A percentile compares a stretch with the other conserved stretches of the same genome.
phyloP scores from a whole-genome alignment of 92 coral and sea anemone genomes.

The Zoanthus gigantus region DNA sequence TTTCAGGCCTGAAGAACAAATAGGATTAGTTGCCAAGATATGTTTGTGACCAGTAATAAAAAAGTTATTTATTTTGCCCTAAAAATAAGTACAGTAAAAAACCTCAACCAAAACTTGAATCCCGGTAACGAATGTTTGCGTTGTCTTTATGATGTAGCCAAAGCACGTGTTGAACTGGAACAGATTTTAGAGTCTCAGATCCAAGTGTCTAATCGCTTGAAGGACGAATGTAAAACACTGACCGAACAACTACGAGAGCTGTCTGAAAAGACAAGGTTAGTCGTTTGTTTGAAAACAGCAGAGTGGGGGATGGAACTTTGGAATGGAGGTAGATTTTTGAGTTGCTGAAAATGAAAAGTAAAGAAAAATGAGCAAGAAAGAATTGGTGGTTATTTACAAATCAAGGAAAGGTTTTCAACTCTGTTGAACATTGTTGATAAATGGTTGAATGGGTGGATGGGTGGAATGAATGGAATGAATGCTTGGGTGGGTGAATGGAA shows the following conservation, averaged over 20 bases:
- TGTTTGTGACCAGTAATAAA: too few species aligned
- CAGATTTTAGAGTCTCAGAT: conserved; percentile 89
- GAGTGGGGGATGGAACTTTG: too few species aligned
- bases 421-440: too few species aligned
- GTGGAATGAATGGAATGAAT: not conserved
- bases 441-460: not conserved
- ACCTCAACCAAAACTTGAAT: not conserved
- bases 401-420: too few species aligned
- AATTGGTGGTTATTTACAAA: too few species aligned
- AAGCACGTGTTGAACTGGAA: conserved; percentile 80
- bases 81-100: too few species aligned
- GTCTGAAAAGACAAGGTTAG: conserved; percentile 82
- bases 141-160: conserved; percentile 59
- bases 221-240: conserved; percentile 84
- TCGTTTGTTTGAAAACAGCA: not conserved
- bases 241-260: conserved; percentile 79
- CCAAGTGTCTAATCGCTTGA: conserved; percentile 76
- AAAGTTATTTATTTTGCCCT: too few species aligned
- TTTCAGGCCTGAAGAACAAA: too few species aligned
- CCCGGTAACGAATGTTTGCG: not conserved
- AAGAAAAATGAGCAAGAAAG: too few species aligned
- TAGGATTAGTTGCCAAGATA: too few species aligned
- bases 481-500: not conserved
- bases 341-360: too few species aligned
- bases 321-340: too few species aligned